Conservation (phyloP, 35 echinoderm and acorn worm genomes). For the Nesometra sesokonis region DNA sequence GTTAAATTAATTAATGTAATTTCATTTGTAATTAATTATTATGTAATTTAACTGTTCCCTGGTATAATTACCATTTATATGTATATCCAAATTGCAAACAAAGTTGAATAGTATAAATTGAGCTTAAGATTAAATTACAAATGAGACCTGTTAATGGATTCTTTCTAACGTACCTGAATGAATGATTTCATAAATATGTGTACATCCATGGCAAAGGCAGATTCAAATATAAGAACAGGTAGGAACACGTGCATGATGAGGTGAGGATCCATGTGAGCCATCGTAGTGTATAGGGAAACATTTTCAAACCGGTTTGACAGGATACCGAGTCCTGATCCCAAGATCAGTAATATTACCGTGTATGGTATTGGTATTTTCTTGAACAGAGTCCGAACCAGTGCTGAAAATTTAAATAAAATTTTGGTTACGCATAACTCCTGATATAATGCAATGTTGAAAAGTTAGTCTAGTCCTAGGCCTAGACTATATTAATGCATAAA, state of each 20-base stretch:
- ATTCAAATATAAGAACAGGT: slow-evolving; percentile 89
- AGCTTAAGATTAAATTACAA: too few relatives aligned
- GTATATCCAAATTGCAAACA: too few relatives aligned
- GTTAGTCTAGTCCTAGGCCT: too few relatives aligned
- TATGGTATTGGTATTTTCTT: slow-evolving; percentile 88
- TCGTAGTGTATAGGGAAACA: slow-evolving; percentile 41
- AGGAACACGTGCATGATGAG: slow-evolving; percentile 80
- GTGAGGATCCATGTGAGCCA: slow-evolving; percentile 83
- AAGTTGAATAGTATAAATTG: too few relatives aligned
- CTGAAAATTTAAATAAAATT: slow-evolving; percentile 26
- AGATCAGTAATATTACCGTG: slow-evolving; percentile 71
- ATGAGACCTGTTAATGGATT: too few relatives aligned
- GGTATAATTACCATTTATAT: too few relatives aligned
- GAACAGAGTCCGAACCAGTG: slow-evolving; percentile 47
- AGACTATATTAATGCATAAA: too few relatives aligned
- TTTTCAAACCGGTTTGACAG: slow-evolving; percentile 13
- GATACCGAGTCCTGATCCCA: slow-evolving; percentile 54
- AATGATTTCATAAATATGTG: slow-evolving; percentile 84
- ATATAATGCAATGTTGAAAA: neutral
- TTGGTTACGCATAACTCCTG: too few relatives aligned
- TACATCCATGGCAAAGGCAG: slow-evolving; percentile 99
- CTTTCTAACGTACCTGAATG: slow-evolving; percentile 37
- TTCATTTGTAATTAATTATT: too few relatives aligned
- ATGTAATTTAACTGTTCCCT: too few relatives aligned
- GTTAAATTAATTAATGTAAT: too few relatives aligned